phyloP scores from a whole-genome alignment of 2,797 vertebrate species.

The Artibeus lituratus region DNA sequence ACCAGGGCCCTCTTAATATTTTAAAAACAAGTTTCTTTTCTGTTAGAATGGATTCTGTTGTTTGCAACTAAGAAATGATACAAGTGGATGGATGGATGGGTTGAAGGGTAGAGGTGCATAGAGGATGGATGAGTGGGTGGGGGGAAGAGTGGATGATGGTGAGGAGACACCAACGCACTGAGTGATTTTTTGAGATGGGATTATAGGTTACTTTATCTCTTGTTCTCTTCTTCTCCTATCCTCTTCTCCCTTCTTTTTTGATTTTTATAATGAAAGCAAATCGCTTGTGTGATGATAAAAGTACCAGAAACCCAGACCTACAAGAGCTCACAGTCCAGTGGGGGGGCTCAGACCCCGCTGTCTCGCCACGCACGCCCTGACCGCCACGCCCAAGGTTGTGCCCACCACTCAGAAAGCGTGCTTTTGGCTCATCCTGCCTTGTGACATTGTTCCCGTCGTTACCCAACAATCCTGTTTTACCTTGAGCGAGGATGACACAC shows the following conservation, averaged over 20 bases:
- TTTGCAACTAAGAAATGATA: not conserved
- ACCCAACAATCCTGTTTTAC: slow-evolving; percentile 40
- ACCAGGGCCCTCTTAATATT: not conserved
- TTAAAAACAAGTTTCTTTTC: not conserved
- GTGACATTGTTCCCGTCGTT: slow-evolving; percentile 49
- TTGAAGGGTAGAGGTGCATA: not conserved
- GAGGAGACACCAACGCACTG: not conserved
- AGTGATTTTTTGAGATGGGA: not conserved
- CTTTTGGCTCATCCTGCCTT: slow-evolving; percentile 23
- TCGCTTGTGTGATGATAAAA: not conserved
- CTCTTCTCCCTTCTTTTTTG: not conserved
- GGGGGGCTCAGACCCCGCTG: not conserved
- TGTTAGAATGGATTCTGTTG: not conserved
- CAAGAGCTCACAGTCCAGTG: not conserved
- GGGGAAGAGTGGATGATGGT: not conserved
- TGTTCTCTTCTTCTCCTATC: not conserved
- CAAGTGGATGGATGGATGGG: not conserved
- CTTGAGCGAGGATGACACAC: slow-evolving; percentile 55
- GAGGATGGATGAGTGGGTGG: not conserved
- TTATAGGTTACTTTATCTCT: not conserved
- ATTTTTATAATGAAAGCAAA: not conserved
- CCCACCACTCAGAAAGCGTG: not conserved
- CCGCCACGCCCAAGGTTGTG: not conserved
- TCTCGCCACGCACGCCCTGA: not conserved
- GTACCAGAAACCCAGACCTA: not conserved